A percentile compares a stretch with the other conserved stretches of the same genome.
Conservation (phyloP, 2,888 invertebrate genomes). For the Latrodectus hesperus region DNA sequence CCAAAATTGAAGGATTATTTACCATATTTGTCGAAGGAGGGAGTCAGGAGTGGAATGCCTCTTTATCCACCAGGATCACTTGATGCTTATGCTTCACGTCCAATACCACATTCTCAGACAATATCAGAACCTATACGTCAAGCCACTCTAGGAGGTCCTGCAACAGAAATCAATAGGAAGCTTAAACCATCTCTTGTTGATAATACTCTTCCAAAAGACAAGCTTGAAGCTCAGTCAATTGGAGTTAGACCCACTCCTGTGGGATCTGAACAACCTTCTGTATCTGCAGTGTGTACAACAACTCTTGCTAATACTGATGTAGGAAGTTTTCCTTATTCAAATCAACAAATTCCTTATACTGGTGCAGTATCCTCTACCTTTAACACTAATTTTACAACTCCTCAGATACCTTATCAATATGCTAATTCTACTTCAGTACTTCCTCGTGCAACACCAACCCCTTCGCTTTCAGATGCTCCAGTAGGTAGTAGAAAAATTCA, state of each 20-base stretch:
- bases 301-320: conserved; percentile 11
- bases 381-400: conserved; percentile 13
- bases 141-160: conserved; percentile 47
- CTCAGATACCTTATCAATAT: conserved; percentile 38
- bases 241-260: conserved; percentile 70
- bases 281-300: conserved; percentile 51
- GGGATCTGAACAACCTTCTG: conserved; percentile 70
- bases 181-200: conserved; percentile 35
- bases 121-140: conserved; percentile 39
- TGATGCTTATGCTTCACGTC: conserved; percentile 13
- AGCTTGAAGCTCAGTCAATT: conserved; percentile 33
- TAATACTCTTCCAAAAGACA: conserved; percentile 24
- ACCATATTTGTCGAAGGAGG: conserved; percentile 80
- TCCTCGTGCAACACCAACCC: not conserved
- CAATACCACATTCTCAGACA: conserved; percentile 1
- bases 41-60: conserved; percentile 1
- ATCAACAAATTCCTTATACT: not conserved
- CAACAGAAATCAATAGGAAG: conserved; percentile 31
- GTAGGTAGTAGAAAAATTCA: not conserved
- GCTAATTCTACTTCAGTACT: conserved; percentile 7
- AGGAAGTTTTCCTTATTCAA: not conserved
- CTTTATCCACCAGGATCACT: conserved; percentile 12
- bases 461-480: not conserved
- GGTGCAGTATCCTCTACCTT: conserved; percentile 5
- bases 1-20: conserved; percentile 92